Percentiles rank a stretch among this genome's conserved stretches.
Conservation (phyloP, 2,888 invertebrate species). For the Lottia scabra region DNA sequence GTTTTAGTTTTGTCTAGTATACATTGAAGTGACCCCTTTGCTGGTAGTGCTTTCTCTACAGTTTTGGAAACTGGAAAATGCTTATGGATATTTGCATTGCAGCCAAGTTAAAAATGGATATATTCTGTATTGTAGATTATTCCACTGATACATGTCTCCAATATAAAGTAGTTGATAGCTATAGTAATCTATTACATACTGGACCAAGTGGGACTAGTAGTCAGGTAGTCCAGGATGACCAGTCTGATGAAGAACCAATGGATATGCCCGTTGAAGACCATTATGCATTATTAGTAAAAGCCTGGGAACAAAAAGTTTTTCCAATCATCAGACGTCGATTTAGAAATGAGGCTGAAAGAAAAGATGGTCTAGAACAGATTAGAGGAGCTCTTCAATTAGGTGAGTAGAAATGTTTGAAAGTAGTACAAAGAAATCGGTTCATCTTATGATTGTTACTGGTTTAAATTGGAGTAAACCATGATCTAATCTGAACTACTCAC, state of each 20-base stretch:
- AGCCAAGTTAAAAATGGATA: too few species aligned
- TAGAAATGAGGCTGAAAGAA: conserved; percentile 69
- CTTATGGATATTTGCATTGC: not conserved
- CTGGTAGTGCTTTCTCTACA: too few species aligned
- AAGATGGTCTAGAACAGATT: conserved; percentile 70
- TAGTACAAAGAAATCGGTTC: not conserved
- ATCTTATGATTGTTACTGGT: not conserved
- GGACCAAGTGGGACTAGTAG: conserved; percentile 54
- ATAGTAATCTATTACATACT: conserved; percentile 60
- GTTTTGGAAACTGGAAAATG: too few species aligned
- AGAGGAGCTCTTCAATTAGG: conserved; percentile 68
- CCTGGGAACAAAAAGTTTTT: conserved; percentile 70
- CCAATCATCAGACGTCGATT: conserved; percentile 68
- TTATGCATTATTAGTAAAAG: conserved; percentile 67
- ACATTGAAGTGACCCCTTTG: too few species aligned
- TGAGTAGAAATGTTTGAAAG: conserved; percentile 21
- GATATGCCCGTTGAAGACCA: conserved; percentile 64
- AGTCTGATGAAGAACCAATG: conserved; percentile 63
- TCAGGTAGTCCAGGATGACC: conserved; percentile 50
- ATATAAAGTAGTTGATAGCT: conserved; percentile 61
- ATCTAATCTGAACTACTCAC: too few species aligned
- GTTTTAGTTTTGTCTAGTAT: too few species aligned
- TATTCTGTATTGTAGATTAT: conserved; percentile 55
- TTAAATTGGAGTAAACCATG: too few species aligned
- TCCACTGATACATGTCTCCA: conserved; percentile 54